phyloP scores from a whole-genome alignment of 2,797 vertebrate genomes.

The Pseudocheirus occidentalis region DNA sequence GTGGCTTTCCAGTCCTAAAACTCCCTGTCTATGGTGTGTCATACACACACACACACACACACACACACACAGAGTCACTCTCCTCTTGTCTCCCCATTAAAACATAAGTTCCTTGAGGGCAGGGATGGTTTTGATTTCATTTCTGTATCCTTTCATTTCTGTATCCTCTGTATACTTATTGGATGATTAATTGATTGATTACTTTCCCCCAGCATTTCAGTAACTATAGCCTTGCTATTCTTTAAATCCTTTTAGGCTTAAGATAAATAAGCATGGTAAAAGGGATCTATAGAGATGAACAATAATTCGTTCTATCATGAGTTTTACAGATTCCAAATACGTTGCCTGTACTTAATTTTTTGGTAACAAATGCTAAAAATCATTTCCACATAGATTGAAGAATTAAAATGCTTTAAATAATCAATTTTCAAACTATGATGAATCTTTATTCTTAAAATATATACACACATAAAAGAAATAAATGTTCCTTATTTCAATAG shows the following conservation, averaged over 20 bases:
- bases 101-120: neutral
- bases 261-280: neutral
- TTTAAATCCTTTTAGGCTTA: neutral
- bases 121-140: neutral
- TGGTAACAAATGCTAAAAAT: neutral
- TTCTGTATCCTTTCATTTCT: neutral
- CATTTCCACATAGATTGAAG: neutral
- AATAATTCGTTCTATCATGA: neutral
- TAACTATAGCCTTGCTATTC: neutral
- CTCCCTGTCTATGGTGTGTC: neutral
- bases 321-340: neutral
- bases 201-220: neutral
- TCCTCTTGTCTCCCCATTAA: neutral
- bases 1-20: neutral
- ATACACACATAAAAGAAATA: neutral
- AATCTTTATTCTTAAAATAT: neutral
- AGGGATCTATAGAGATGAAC: neutral
- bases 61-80: no score
- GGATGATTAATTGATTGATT: neutral
- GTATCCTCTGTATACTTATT: neutral
- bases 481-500: neutral
- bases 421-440: neutral
- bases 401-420: neutral
- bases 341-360: neutral
- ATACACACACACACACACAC: no score